Percentiles rank a stretch among this genome's conserved stretches.
These are phyloP conservation scores for Avahi laniger DNA, from an alignment of 2,797 vertebrate species.

Conservation along the genomic window DNA sequence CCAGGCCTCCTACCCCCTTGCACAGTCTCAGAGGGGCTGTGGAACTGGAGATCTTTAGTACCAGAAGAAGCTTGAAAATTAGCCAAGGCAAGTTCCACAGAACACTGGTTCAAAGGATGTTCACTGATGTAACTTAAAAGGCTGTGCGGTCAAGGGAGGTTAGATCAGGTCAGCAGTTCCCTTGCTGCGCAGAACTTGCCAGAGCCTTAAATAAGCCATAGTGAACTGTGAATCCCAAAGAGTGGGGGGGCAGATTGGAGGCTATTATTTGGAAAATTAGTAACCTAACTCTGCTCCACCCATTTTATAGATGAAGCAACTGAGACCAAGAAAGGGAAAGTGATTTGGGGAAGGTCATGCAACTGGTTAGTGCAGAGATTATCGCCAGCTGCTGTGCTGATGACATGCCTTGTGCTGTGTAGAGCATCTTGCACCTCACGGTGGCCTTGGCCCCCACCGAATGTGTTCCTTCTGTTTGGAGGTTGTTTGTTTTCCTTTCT, in stretches of 20 bases:
- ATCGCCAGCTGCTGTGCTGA: not conserved
- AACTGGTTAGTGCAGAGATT: not conserved
- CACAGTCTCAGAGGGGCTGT: not conserved
- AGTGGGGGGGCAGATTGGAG: not conserved
- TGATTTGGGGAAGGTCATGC: not conserved
- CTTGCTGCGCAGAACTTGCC: not conserved
- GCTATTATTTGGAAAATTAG: not conserved
- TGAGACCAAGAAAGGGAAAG: not conserved
- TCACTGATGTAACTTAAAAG: slow-evolving; percentile 5
- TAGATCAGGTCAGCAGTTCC: not conserved
- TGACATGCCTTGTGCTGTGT: not conserved
- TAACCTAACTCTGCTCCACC: not conserved
- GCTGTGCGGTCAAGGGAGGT: not conserved
- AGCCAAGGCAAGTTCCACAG: not conserved
- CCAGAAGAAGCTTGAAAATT: not conserved
- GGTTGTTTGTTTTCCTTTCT: not conserved
- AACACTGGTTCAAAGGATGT: not conserved
- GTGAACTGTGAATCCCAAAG: not conserved
- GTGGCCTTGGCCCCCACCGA: not conserved
- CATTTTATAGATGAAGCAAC: slow-evolving; percentile 4
- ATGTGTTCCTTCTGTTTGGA: not conserved
- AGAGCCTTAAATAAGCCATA: not conserved
- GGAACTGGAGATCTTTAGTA: not conserved
- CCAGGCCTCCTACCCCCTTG: not conserved
- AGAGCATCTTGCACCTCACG: not conserved